Percentiles rank a stretch among this genome's conserved stretches.
These are phyloP conservation scores for Onthophagus sagittarius DNA, from an alignment of 2,888 invertebrate genomes.

Conservation along the genomic window DNA sequence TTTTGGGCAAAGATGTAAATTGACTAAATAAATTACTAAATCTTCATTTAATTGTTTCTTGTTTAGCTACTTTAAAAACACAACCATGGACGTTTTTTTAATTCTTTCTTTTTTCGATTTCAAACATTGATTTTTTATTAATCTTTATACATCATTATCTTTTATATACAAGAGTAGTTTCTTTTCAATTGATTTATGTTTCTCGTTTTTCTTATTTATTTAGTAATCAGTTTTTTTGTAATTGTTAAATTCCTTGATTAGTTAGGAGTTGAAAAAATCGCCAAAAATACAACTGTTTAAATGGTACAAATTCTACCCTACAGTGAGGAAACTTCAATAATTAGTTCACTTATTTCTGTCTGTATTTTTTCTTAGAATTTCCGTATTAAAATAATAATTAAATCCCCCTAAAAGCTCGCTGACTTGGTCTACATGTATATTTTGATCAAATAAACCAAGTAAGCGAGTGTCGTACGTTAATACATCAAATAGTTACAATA, in stretches of 20 bases:
- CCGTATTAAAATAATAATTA: neutral
- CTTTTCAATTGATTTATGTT: neutral
- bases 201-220: neutral
- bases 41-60: neutral
- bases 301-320: neutral
- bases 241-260: neutral
- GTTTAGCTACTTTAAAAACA: neutral
- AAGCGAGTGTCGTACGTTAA: constrained; percentile 42
- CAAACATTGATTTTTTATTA: no score
- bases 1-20: neutral
- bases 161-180: neutral
- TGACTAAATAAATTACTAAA: neutral
- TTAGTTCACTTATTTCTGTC: neutral
- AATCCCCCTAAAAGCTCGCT: constrained; percentile 21
- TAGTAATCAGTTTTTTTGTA: neutral
- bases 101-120: neutral
- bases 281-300: neutral
- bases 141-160: neutral
- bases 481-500: constrained; percentile 47
- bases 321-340: neutral
- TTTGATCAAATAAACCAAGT: constrained; percentile 30
- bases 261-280: neutral
- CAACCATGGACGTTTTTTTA: neutral
- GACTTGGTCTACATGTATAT: constrained; percentile 28
- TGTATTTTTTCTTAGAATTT: neutral